Evolutionary conservation across 2,113 vertebrate genomes (phyloP), one percentile per base, ranked within the genome.

Genomic region (Tenrec ecaudatus): DNA sequence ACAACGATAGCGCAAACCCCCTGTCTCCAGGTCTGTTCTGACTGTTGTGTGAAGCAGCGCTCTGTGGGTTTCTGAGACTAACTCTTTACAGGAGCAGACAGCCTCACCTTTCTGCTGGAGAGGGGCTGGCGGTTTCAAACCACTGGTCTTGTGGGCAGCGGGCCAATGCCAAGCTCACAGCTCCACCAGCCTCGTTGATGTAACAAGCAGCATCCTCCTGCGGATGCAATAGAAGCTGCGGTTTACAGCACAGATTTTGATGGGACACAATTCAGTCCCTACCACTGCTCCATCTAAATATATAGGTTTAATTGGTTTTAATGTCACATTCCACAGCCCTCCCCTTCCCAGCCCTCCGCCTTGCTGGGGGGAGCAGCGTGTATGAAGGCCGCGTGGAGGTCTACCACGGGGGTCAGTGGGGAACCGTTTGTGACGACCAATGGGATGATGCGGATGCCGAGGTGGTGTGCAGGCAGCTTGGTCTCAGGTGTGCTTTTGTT

Each of bases 401-500:
- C 69, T 99, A 98, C 97, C 98, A 98, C 0, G 98, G 98, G 0
- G 99, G 99, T 29, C 99, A 99, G 95, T 99, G 99, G 99, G 99
- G 99, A 2, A 99, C 99, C 3, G 94, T 99, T 92, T 99, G 99
- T 77, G 99, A 99, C 1, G 99, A 99, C 96, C 99, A 99, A 82
- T 99, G 99, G 99, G 99, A 99, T 17, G 98, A 99, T n/a, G 99
- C 98, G 0, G 99, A 99, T 76, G 99, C 99, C 43, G 99, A 99
- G 96, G 99, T 99, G 82, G 97, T 99, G 96, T 99, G 99, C 97
- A 98, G 99, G 98, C 99, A 99, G 97, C 98, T 99, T 84, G 99
- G 99, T 80, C 97, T 99, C 88, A 99, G 99, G 99, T 99, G 95
- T 97, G 98, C 95, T 94, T 29, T 58, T 23, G 29, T 69, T 71